These are phyloP conservation scores for Dinothrombium tinctorium DNA, from an alignment of 1,140 invertebrate species.

Conservation along the genomic window DNA sequence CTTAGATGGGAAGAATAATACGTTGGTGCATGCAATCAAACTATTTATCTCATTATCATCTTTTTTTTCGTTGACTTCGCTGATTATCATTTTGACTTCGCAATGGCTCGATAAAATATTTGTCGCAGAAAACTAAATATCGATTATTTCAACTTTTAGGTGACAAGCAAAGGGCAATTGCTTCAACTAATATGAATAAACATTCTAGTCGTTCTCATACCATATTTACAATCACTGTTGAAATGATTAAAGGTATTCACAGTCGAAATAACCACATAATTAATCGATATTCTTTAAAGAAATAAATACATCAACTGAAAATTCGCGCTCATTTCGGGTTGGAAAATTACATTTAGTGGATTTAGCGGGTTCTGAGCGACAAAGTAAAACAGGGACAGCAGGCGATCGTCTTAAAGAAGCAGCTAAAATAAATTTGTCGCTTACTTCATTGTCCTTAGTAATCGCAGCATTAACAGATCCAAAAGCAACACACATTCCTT, in stretches of 20 bases:
- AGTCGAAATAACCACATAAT: not conserved
- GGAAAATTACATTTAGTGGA: conserved; percentile 62
- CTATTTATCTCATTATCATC: no score
- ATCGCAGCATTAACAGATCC: conserved; percentile 83
- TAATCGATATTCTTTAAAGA: not conserved
- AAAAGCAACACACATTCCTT: conserved; percentile 78
- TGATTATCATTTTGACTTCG: no score
- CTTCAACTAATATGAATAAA: conserved; percentile 64
- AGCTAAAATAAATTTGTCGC: conserved; percentile 79
- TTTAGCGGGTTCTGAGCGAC: conserved; percentile 60
- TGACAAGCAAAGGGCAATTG: conserved; percentile 26
- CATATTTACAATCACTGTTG: conserved; percentile 64
- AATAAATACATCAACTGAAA: not conserved
- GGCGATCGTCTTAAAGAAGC: conserved; percentile 75
- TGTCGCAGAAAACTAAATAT: no score
- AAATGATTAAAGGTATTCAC: conserved; percentile 32
- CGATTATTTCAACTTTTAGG: not conserved
- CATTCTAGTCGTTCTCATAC: conserved; percentile 63
- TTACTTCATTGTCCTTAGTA: conserved; percentile 80
- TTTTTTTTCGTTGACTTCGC: no score
- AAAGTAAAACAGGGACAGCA: conserved; percentile 70
- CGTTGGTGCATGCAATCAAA: no score
- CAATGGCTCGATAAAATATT: no score
- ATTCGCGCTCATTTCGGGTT: conserved; percentile 27
- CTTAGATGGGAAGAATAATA: no score